Conservation (phyloP, 2,113 vertebrate genomes). For the Gobius niger region DNA sequence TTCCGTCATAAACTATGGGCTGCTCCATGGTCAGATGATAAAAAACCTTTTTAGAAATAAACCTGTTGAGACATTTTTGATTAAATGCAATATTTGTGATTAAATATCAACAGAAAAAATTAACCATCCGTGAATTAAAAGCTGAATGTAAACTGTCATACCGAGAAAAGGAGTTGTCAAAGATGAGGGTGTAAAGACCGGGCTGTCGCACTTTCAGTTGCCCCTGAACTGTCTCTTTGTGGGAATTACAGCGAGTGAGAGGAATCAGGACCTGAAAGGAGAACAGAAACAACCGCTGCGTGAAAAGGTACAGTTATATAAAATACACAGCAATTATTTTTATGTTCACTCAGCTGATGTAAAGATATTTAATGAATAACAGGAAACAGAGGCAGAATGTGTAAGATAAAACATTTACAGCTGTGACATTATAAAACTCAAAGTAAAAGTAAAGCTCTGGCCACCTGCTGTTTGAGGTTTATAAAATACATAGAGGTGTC, state of each 20-base stretch:
- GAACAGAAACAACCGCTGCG: conserved; percentile 27
- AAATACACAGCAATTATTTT: neutral
- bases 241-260: conserved; percentile 89
- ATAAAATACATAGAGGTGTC: conserved; percentile 14
- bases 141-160: conserved; percentile 51
- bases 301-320: neutral
- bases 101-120: neutral
- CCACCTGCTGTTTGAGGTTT: conserved; percentile 24
- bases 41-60: conserved; percentile 92
- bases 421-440: conserved; percentile 28
- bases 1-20: conserved; percentile 93
- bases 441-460: conserved; percentile 9
- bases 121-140: neutral
- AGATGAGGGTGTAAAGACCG: conserved; percentile 89
- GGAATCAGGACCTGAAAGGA: conserved; percentile 90
- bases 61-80: conserved; percentile 74
- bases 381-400: neutral
- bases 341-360: neutral
- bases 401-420: neutral
- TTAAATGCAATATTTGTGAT: neutral
- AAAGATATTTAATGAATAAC: neutral
- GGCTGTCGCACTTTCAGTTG: conserved; percentile 86
- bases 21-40: conserved; percentile 89
- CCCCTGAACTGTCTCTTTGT: conserved; percentile 90
- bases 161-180: conserved; percentile 98